Percentiles rank a stretch among this genome's conserved stretches.
Evolutionary conservation across 2,113 vertebrate genomes (phyloP).

Genomic region (Odocoileus hemionus): DNA sequence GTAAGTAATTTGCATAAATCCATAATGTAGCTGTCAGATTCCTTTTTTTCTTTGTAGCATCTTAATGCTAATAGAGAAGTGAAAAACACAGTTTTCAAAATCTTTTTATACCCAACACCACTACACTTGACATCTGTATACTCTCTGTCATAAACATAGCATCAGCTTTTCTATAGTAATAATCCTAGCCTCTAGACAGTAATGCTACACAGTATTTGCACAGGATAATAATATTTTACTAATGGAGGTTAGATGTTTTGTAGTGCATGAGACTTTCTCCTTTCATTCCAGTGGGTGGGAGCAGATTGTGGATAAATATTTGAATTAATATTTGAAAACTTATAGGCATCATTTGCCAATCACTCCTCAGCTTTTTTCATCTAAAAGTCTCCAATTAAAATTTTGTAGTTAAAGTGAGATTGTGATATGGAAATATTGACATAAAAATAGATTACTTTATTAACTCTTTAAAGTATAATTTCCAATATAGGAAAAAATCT

Average conservation of each 20-base stretch:
- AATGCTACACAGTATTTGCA: conserved; percentile 11
- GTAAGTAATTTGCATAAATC: conserved; percentile 76
- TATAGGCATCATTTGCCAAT: neutral
- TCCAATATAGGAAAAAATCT: neutral
- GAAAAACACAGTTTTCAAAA: conserved; percentile 64
- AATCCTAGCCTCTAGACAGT: conserved; percentile 51
- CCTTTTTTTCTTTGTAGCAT: conserved; percentile 53
- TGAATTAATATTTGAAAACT: neutral
- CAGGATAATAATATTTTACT: conserved; percentile 29
- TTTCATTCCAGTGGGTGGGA: neutral
- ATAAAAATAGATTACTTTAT: neutral
- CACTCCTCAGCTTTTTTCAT: rapidly evolving
- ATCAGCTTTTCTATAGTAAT: conserved; percentile 49
- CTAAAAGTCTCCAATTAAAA: neutral
- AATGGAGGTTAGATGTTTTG: neutral
- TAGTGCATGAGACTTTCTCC: neutral
- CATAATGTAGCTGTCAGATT: conserved; percentile 68
- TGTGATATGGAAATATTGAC: neutral
- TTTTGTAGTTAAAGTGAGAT: neutral
- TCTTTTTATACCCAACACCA: conserved; percentile 54
- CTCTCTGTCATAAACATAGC: conserved; percentile 49
- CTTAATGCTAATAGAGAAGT: conserved; percentile 70
- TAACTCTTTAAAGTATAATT: neutral
- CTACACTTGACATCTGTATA: conserved; percentile 67
- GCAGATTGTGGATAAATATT: neutral